Conservation (phyloP, 2,888 invertebrate genomes). For the Lumbricus terrestris region DNA sequence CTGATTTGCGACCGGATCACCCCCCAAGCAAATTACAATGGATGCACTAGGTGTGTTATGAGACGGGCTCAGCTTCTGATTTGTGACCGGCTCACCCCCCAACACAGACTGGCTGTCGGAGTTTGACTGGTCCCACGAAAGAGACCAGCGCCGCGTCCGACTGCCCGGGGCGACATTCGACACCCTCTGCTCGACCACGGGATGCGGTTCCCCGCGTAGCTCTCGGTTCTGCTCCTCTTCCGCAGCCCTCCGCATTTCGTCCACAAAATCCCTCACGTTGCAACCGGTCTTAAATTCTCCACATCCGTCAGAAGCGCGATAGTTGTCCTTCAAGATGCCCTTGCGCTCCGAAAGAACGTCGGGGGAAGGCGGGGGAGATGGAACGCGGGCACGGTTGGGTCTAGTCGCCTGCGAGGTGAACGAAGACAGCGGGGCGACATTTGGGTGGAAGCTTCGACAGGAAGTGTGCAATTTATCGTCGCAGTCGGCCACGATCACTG, state of each 20-base stretch:
- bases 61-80: neutral
- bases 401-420: neutral
- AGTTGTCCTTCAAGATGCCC: neutral
- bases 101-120: neutral
- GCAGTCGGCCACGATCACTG: neutral
- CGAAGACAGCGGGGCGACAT: neutral
- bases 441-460: neutral
- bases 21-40: neutral
- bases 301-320: no score
- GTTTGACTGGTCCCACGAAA: neutral
- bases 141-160: neutral
- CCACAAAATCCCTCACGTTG: neutral
- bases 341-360: neutral
- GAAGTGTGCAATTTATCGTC: neutral
- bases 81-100: neutral
- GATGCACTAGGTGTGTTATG: neutral
- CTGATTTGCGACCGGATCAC: no score
- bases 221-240: neutral
- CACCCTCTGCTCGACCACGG: neutral
- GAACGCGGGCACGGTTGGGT: neutral
- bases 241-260: neutral
- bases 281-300: neutral
- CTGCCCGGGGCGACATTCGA: neutral
- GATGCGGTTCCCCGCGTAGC: neutral
- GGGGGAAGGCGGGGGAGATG: neutral